Base-by-base conservation (phyloP, 2,797 vertebrate species). In the Rhodeus uyekii region DNA sequence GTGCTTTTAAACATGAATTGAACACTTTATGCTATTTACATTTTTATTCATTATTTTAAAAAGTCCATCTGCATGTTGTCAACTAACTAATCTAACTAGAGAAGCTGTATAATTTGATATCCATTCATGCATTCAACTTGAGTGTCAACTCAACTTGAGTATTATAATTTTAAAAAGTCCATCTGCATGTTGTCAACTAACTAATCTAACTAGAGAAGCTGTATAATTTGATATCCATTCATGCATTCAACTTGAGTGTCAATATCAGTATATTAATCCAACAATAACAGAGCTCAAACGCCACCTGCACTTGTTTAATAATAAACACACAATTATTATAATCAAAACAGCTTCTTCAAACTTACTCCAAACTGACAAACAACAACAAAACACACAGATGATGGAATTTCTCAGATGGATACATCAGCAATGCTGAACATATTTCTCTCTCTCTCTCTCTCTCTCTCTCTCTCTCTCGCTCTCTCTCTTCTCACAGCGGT, bases 261-360 rank as follows among this genome's bases (percentile, higher is more conserved):
- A 9, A 2, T 55, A 68, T 22, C 38, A 55, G 24, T 19, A 58
- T n/a, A 32, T 58, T 68, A 86, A 87, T 75, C 87, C 82, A 81
- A 87, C 86, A 85, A 88, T 88, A 88, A 88, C 80, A 81, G 83
- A 82, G 80, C 82, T 89, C 82, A 87, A 68, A 67, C 73, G 71
- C 80, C 86, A 90, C 83, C 84, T 90, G 88, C 68, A 76, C 67
- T 69, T 12, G 3, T 63, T 65, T 24, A 18, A 50, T 48, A 50
- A 65, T 36, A 38, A 38, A 36, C 34, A 8, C 5, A 8, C 29
- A 8, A 72, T n/a, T 8, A 0, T 19, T 16, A 77, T 5, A 10
- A 48, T 42, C 24, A 53, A 80, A 71, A 63, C 2, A 61, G 68
- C 42, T 71, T 72, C 14, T 36, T 80, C 46, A 61, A 80, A 80